These are phyloP conservation scores for Oreohelix idahoensis DNA, from an alignment of 1,140 invertebrate species.

Conservation along the genomic window DNA sequence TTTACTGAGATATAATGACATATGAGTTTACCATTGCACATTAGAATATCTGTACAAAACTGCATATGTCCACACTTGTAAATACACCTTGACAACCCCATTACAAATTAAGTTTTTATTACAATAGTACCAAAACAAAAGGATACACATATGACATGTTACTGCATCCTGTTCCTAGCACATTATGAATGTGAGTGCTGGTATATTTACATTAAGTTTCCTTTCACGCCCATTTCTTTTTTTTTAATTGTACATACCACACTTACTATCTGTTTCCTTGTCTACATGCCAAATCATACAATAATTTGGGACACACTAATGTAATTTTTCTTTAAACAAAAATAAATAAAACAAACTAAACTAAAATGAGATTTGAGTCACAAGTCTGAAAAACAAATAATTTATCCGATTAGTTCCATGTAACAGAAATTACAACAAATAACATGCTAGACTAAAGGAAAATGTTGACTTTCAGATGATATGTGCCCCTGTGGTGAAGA, in stretches of 20 bases:
- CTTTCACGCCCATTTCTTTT: not conserved
- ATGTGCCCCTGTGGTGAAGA: no score
- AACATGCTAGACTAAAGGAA: no score
- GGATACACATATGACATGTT: not conserved
- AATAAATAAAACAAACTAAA: no score
- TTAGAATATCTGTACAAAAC: conserved; percentile 28
- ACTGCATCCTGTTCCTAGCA: not conserved
- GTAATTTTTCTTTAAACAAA: no score
- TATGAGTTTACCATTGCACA: conserved; percentile 13
- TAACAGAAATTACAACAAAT: no score
- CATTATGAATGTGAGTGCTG: not conserved
- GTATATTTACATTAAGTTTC: not conserved
- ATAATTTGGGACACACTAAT: no score
- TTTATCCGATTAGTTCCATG: no score
- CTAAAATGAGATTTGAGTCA: no score
- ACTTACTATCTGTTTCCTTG: no score
- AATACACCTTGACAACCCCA: not conserved
- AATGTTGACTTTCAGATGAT: no score
- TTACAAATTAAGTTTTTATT: not conserved
- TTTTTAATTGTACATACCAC: not conserved
- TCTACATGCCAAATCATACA: no score
- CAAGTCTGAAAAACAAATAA: no score
- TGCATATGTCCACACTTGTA: not conserved
- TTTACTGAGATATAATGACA: not conserved
- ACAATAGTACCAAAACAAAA: not conserved